Base-by-base conservation (phyloP, 2,797 vertebrate species). In the Pteronotus mesoamericanus region DNA sequence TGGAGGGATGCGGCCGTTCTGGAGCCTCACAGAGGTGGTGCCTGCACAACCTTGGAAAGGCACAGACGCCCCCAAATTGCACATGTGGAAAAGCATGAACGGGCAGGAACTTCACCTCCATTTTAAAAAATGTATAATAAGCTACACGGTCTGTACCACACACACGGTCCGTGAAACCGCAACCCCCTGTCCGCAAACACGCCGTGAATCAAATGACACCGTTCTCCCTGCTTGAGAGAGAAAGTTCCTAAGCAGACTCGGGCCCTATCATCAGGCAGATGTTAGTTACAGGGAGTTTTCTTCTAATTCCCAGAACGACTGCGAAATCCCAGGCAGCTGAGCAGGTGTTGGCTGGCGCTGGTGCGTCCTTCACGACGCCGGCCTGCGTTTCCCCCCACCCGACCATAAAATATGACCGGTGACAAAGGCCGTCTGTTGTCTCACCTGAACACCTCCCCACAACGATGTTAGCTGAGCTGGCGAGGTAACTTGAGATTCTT, bases 11-110 rank as follows among this genome's bases (percentile, higher is more conserved):
- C 51, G 32, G 21, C n/a, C n/a, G 72, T 48, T 19, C 44, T 3
- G 18, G 7, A 34, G 34, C 18, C 9, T 21, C 9, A 19, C 10
- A n/a, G 29, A 12, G 15, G 9, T 1, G 29, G 24, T 32, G 42
- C 9, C 3, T 11, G 32, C 19, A 34, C 5, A n/a, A 3, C 19
- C 6, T 8, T 11, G 32, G 6, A 21, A 15, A 53, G 32, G 74
- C 46, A 14, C 0, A 2, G 22, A 22, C 0, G 11, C n/a, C 8
- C 19, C 74, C 21, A n/a, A 22, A 22, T 4, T 1, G 32, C 19
- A 22, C 48, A 1, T 21, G 34, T 53, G 1, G 7, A 24, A 34
- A 34, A 8, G 21, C 32, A 2, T 21, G 6, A 8, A 9, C 32
- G 5, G 8, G 14, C 2, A 1, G 34, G 48, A 14, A 15, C 37